phyloP scores from a whole-genome alignment of 2,888 invertebrate species.

The Boloria euphrosyne region DNA sequence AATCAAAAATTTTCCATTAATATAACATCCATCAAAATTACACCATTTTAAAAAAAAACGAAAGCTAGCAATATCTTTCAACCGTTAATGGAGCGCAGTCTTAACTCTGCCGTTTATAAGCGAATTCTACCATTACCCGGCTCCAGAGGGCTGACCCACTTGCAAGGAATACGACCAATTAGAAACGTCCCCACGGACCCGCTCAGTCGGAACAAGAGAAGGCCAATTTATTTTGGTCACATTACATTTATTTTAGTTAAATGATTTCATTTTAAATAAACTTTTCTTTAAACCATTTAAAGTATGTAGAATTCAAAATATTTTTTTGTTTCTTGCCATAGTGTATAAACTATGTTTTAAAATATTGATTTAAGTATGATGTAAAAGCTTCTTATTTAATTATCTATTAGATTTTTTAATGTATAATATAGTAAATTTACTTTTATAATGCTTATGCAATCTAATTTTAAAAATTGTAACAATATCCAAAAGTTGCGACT shows the following conservation, averaged over 20 bases:
- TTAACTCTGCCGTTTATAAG: slow-evolving; percentile 19
- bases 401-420: too few relatives aligned
- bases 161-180: slow-evolving; percentile 35
- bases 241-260: not conserved
- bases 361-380: too few relatives aligned
- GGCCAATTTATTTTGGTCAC: slow-evolving; percentile 23
- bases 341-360: not conserved
- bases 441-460: too few relatives aligned
- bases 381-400: too few relatives aligned
- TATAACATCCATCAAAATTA: too few relatives aligned
- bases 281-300: not conserved
- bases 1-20: too few relatives aligned
- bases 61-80: not conserved
- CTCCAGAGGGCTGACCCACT: slow-evolving; percentile 32
- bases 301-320: not conserved
- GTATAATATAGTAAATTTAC: too few relatives aligned
- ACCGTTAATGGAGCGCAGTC: not conserved
- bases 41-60: not conserved
- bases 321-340: not conserved
- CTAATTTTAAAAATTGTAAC: too few relatives aligned
- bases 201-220: slow-evolving; percentile 15
- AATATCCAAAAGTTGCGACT: too few relatives aligned
- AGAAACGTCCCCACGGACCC: slow-evolving; percentile 25
- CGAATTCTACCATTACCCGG: slow-evolving; percentile 27
- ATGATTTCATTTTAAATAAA: slow-evolving; percentile 2